Conservation (phyloP, 2,797 vertebrate genomes). For the Hippoglossus hippoglossus region DNA sequence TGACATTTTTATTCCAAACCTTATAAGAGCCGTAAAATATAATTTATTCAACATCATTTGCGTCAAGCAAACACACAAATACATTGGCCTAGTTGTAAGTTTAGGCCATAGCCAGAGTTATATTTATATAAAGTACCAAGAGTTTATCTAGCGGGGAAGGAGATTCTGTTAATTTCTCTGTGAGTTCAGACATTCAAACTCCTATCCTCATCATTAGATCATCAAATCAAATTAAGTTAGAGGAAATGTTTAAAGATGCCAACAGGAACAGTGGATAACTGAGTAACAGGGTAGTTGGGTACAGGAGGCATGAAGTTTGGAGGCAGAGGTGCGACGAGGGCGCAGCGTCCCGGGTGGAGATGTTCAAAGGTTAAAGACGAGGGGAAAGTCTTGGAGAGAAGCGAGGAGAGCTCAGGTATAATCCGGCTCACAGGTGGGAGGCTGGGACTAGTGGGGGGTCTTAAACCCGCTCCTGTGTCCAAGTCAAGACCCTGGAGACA, state of each 20-base stretch:
- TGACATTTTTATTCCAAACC: slow-evolving; percentile 31
- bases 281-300: slow-evolving; percentile 23
- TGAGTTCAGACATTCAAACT: too few species aligned
- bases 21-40: slow-evolving; percentile 10
- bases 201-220: too few species aligned
- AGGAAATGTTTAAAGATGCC: slow-evolving; percentile 39
- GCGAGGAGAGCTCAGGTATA: slow-evolving; percentile 77
- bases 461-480: slow-evolving; percentile 23
- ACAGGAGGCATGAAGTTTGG: slow-evolving; percentile 50
- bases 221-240: slow-evolving; percentile 33
- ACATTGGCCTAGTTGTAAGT: too few species aligned
- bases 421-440: slow-evolving; percentile 64
- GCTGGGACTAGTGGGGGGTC: slow-evolving; percentile 15
- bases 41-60: neutral
- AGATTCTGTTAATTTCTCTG: neutral
- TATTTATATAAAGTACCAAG: neutral
- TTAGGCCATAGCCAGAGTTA: too few species aligned
- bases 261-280: slow-evolving; percentile 30
- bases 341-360: slow-evolving; percentile 51
- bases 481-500: slow-evolving; percentile 47
- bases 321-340: slow-evolving; percentile 36
- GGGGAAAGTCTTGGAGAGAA: slow-evolving; percentile 70
- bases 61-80: neutral
- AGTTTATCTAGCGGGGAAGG: neutral
- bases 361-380: slow-evolving; percentile 58